Evolutionary conservation across 2,113 vertebrate species (phyloP).

Genomic region (Anarrhichthys ocellatus): DNA sequence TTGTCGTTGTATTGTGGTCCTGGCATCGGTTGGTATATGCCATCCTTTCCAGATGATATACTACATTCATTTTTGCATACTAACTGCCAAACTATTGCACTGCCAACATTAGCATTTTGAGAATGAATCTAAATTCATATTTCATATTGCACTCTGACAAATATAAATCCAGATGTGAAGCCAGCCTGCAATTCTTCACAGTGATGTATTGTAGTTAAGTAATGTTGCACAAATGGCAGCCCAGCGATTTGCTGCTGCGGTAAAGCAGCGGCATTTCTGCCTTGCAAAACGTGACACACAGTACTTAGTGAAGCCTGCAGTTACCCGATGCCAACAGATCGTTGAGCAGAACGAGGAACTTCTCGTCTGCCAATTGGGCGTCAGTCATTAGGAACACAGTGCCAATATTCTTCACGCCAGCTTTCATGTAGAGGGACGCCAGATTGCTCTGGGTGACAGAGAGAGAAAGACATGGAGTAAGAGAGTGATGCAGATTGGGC

Average conservation of each 20-base stretch:
- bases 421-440: conserved; percentile 89
- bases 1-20: background rate
- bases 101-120: background rate
- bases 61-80: background rate
- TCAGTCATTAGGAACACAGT: conserved; percentile 94
- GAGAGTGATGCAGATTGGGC: conserved; percentile 37
- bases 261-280: conserved; percentile 28
- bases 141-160: background rate
- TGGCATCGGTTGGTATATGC: background rate
- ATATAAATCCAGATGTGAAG: conserved; percentile 1
- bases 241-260: conserved; percentile 23
- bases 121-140: background rate
- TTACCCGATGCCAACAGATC: conserved; percentile 95
- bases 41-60: background rate
- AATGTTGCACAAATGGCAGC: conserved; percentile 20
- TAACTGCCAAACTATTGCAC: conserved; percentile 15
- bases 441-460: conserved; percentile 76
- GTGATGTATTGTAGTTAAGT: conserved; percentile 9
- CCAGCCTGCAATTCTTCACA: conserved; percentile 4
- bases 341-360: conserved; percentile 94
- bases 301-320: conserved; percentile 39
- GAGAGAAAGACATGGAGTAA: conserved; percentile 20
- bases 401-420: conserved; percentile 90
- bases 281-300: conserved; percentile 41
- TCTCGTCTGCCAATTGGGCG: conserved; percentile 91